Conservation (phyloP, 2,797 vertebrate species). For the Echeneis naucrates region DNA sequence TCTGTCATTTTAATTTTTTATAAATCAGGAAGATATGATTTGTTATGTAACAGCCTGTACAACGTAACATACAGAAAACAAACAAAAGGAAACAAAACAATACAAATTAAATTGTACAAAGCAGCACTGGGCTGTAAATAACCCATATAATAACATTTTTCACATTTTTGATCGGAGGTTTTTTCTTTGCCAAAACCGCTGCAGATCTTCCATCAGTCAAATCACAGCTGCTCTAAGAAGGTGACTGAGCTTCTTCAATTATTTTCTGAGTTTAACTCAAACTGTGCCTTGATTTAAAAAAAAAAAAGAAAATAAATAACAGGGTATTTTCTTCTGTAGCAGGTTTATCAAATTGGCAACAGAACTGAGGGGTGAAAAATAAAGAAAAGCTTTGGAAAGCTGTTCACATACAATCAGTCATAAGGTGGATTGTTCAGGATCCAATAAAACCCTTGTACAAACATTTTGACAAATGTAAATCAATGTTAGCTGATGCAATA, state of each 20-base stretch:
- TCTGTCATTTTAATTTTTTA: slow-evolving; percentile 80
- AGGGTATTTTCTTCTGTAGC: slow-evolving; percentile 50
- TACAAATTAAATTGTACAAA: slow-evolving; percentile 83
- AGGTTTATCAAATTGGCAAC: slow-evolving; percentile 72
- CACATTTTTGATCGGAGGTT: slow-evolving; percentile 85
- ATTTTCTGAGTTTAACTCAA: slow-evolving; percentile 45
- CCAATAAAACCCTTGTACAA: slow-evolving; percentile 51
- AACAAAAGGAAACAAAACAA: slow-evolving; percentile 60
- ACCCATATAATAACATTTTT: slow-evolving; percentile 76
- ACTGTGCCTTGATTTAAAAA: slow-evolving; percentile 40
- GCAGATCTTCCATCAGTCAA: slow-evolving; percentile 44
- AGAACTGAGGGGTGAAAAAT: slow-evolving; percentile 29
- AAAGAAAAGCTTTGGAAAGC: slow-evolving; percentile 56
- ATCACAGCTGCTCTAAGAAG: slow-evolving; percentile 68
- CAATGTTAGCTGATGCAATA: slow-evolving; percentile 26
- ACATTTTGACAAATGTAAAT: slow-evolving; percentile 54
- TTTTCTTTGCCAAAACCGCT: slow-evolving; percentile 46
- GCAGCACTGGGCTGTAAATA: slow-evolving; percentile 82
- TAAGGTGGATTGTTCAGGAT: slow-evolving; percentile 44
- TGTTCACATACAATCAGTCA: slow-evolving; percentile 70
- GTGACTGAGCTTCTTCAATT: slow-evolving; percentile 49
- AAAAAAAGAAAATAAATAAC: slow-evolving; percentile 20
- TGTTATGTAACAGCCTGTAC: slow-evolving; percentile 89
- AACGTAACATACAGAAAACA: slow-evolving; percentile 79
- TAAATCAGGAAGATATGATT: slow-evolving; percentile 87